Percentiles rank a stretch among this genome's conserved stretches.
Conservation (phyloP, 1,140 invertebrate genomes). For the Aplysia californica region DNA sequence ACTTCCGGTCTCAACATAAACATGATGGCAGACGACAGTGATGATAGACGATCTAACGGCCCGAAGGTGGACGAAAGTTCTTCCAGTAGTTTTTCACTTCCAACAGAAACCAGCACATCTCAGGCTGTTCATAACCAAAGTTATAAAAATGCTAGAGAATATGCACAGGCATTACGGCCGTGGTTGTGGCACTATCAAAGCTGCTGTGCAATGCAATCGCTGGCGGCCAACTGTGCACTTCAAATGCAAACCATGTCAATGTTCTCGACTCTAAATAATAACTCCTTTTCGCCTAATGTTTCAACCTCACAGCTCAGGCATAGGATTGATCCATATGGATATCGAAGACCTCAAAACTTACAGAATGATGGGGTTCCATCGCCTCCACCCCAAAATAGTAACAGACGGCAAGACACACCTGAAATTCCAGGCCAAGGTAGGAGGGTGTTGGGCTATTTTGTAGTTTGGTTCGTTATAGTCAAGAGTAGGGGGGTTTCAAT, state of each 20-base stretch:
- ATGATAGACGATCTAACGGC: too few relatives aligned
- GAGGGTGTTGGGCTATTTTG: not conserved
- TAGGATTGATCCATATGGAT: not conserved
- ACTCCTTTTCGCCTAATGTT: conserved; percentile 29
- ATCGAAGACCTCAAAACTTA: not conserved
- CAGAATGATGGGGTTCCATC: not conserved
- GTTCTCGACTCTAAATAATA: conserved; percentile 29
- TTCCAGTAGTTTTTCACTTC: too few relatives aligned
- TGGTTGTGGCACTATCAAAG: conserved; percentile 55
- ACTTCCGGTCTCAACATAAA: too few relatives aligned
- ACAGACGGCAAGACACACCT: not conserved
- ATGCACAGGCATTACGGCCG: conserved; percentile 45
- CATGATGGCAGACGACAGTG: too few relatives aligned
- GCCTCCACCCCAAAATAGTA: not conserved
- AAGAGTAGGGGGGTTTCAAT: not conserved
- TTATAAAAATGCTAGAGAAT: conserved; percentile 48
- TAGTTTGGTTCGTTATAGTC: not conserved
- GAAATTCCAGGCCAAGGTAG: not conserved
- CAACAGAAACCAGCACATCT: too few relatives aligned
- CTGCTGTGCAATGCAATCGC: conserved; percentile 30
- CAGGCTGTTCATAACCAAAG: too few relatives aligned
- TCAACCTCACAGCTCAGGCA: conserved; percentile 11
- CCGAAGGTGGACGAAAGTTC: too few relatives aligned
- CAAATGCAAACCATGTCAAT: conserved; percentile 20
- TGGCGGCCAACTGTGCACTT: not conserved